Base-by-base conservation (phyloP, 2,797 vertebrate genomes). In the Pyrocephalus nanus region DNA sequence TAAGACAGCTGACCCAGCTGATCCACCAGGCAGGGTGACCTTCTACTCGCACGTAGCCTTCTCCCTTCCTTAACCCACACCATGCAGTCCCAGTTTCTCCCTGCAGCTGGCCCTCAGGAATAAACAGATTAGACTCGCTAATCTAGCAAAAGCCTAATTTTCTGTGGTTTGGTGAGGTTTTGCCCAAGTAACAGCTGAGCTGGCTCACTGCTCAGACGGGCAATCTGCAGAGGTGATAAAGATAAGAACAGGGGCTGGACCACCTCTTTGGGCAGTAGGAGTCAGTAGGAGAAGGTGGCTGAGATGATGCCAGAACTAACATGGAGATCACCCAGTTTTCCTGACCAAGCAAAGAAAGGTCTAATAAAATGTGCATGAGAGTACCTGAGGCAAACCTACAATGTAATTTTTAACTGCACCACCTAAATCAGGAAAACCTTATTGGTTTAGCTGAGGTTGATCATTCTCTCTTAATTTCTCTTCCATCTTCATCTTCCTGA, bases 241-340 rank as follows among this genome's bases (percentile, higher is more conserved):
- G 50, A 21, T 61, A 72, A 70, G 30, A 76, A 43, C 0, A 0
- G 38, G 55, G n/a, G 32, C 32, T 78, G 60, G 53, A 79, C 23
- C 53, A 48, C 12, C 32, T 55, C 86, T 81, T 30, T 34, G 43
- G 51, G 65, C 72, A 83, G 25, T 4, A 47, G 42, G 23, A 81
- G 17, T 58, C 79, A 64, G 30, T 3, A 64, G 19, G 32, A 61
- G 45, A 83, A 75, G 10, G 34, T 36, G 27, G n/a, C 11, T 66
- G 38, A 91, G 55, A 91, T 20, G 38, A 73, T 57, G 72, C 22
- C 65, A 78, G 36, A 83, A 73, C 29, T 81, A 76, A 85, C 26
- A 64, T 1, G 6, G 62, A 88, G 11, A 69, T 40, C 38, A 57
- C 25, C 30, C 34, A 43, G n/a, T 21, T 54, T 86, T 67, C 27